These are phyloP conservation scores for Sorex maritimensis DNA, from an alignment of 2,797 vertebrate genomes.

Conservation along the genomic window DNA sequence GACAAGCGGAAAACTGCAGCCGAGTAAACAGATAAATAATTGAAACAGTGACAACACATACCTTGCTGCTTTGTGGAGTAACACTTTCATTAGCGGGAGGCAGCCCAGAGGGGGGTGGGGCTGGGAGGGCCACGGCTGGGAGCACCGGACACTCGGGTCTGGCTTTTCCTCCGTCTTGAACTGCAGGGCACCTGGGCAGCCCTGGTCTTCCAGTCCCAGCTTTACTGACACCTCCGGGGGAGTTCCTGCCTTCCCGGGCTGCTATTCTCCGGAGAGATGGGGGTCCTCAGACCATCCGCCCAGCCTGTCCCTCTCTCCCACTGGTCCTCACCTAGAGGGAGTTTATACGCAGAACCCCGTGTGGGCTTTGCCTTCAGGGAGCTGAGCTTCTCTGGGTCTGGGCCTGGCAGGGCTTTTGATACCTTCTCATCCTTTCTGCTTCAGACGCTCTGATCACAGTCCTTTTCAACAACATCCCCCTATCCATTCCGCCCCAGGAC, in stretches of 20 bases:
- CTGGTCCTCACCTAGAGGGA: background rate
- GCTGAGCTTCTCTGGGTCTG: background rate
- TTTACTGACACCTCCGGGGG: fast-evolving
- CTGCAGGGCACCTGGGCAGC: background rate
- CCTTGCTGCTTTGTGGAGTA: slow-evolving; percentile 82
- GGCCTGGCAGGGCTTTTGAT: background rate
- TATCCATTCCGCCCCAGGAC: background rate
- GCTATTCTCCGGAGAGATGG: fast-evolving
- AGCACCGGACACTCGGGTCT: background rate
- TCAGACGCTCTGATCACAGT: background rate
- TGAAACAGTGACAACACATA: slow-evolving; percentile 80
- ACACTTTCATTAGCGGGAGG: slow-evolving; percentile 82
- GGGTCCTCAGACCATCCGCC: background rate
- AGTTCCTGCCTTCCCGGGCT: background rate
- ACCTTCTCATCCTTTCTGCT: fast-evolving
- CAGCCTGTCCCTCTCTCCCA: no score
- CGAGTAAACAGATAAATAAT: slow-evolving; percentile 83
- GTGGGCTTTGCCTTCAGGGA: fast-evolving
- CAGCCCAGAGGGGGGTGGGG: background rate
- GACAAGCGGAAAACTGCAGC: slow-evolving; percentile 81
- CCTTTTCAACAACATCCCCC: fast-evolving
- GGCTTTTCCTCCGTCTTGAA: background rate
- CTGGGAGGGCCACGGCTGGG: fast-evolving
- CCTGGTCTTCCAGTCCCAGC: background rate
- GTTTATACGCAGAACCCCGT: background rate